Evolutionary conservation across 2,888 invertebrate genomes (phyloP).

Genomic region (Lasioglossum pauxillum): DNA sequence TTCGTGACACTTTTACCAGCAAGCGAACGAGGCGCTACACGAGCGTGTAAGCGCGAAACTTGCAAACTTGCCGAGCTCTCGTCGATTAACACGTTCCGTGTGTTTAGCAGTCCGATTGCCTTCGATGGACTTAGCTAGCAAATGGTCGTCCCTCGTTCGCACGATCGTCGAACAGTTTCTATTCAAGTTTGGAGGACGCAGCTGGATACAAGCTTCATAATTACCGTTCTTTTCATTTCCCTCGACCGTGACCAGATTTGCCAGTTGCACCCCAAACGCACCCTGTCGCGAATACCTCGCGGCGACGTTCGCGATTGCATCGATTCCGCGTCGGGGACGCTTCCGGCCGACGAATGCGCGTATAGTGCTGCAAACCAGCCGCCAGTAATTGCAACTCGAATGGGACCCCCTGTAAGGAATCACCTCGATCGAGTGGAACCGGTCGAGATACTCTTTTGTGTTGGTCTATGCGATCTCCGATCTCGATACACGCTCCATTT

Average conservation of each 20-base stretch:
- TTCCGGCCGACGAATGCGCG: neutral
- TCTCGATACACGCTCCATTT: neutral
- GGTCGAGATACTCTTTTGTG: conserved; percentile 12
- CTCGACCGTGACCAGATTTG: neutral
- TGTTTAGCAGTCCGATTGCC: conserved; percentile 56
- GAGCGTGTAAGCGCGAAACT: conserved; percentile 57
- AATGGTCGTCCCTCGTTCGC: conserved; percentile 48
- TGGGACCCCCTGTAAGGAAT: conserved; percentile 3
- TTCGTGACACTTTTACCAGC: conserved; percentile 61
- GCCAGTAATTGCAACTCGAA: conserved; percentile 1
- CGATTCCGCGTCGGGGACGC: neutral
- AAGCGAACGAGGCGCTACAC: conserved; percentile 19
- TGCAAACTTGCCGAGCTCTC: conserved; percentile 63
- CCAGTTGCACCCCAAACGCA: neutral
- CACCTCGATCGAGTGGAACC: conserved; percentile 1
- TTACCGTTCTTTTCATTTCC: conserved; percentile 58
- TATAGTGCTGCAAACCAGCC: neutral
- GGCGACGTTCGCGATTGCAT: conserved; percentile 29
- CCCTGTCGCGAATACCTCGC: conserved; percentile 3
- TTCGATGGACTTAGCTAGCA: conserved; percentile 59
- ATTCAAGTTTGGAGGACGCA: conserved; percentile 56
- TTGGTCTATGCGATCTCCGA: neutral
- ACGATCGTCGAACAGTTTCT: conserved; percentile 15
- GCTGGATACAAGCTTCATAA: conserved; percentile 62
- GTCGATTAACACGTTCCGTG: conserved; percentile 66